These are phyloP conservation scores for Dynastes hyllus DNA, from an alignment of 2,888 invertebrate genomes.

Conservation along the genomic window DNA sequence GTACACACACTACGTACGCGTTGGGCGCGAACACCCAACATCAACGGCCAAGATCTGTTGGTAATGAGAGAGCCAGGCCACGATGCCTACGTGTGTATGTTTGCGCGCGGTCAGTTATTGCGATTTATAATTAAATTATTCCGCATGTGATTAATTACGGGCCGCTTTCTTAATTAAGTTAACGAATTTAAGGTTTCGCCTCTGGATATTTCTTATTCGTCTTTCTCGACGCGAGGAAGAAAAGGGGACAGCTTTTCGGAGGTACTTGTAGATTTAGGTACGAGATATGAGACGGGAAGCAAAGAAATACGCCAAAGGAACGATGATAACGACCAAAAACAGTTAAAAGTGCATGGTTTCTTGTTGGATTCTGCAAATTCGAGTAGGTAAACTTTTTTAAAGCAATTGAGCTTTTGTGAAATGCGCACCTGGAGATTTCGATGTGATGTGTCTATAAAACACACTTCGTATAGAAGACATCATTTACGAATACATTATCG, in stretches of 20 bases:
- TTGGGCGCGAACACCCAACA: neutral
- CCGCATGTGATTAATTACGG: slow-evolving; percentile 47
- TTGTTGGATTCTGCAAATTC: too few species aligned
- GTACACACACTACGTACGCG: slow-evolving; percentile 4
- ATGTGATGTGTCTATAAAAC: too few species aligned
- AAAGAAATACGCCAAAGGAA: neutral
- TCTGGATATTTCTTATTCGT: neutral
- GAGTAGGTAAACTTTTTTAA: too few species aligned
- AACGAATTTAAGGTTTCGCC: slow-evolving; percentile 43
- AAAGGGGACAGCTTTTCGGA: neutral
- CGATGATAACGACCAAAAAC: too few species aligned
- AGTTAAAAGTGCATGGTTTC: too few species aligned
- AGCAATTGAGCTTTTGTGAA: too few species aligned
- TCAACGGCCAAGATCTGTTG: neutral
- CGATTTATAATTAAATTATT: slow-evolving; percentile 51
- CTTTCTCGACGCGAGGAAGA: neutral
- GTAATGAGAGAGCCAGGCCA: neutral
- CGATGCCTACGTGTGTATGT: neutral
- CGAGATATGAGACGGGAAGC: neutral
- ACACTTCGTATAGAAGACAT: too few species aligned
- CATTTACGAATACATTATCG: too few species aligned
- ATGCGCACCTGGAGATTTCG: too few species aligned
- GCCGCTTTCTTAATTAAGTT: slow-evolving; percentile 49
- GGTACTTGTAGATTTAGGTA: neutral
- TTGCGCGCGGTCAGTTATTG: slow-evolving; percentile 34